Evolutionary conservation across 2,797 vertebrate species (phyloP).

Genomic region (Rhinella marina): DNA sequence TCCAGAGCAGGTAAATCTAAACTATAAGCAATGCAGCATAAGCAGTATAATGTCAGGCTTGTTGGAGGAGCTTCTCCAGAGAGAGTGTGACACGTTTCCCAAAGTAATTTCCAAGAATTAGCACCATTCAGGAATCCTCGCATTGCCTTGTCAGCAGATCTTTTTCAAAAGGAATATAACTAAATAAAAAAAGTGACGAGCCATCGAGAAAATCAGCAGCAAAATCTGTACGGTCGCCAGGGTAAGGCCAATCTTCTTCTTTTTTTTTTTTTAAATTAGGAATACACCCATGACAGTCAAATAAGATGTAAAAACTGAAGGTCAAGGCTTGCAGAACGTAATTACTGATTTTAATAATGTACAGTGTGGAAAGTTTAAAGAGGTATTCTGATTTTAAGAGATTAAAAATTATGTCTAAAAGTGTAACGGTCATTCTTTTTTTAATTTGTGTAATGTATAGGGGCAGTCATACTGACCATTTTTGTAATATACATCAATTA

Average conservation of each 20-base stretch:
- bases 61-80: slow-evolving; percentile 21
- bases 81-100: slow-evolving; percentile 14
- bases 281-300: neutral
- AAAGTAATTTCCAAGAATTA: slow-evolving; percentile 36
- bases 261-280: neutral
- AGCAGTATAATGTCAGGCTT: slow-evolving; percentile 11
- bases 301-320: neutral
- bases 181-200: slow-evolving; percentile 29
- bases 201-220: neutral
- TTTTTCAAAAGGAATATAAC: slow-evolving; percentile 14
- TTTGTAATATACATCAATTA: too few species aligned
- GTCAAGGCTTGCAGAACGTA: neutral
- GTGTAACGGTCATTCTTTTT: too few species aligned
- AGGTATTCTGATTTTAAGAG: too few species aligned
- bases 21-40: neutral
- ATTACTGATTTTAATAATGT: neutral
- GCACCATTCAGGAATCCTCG: slow-evolving; percentile 18
- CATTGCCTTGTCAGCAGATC: slow-evolving; percentile 38
- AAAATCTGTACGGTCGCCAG: neutral
- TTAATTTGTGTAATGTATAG: too few species aligned
- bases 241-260: neutral
- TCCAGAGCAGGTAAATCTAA: neutral
- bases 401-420: too few species aligned
- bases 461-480: too few species aligned
- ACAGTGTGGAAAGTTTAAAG: neutral